These are phyloP conservation scores for Drosophila recens DNA, from an alignment of 2,888 invertebrate genomes.

Conservation along the genomic window DNA sequence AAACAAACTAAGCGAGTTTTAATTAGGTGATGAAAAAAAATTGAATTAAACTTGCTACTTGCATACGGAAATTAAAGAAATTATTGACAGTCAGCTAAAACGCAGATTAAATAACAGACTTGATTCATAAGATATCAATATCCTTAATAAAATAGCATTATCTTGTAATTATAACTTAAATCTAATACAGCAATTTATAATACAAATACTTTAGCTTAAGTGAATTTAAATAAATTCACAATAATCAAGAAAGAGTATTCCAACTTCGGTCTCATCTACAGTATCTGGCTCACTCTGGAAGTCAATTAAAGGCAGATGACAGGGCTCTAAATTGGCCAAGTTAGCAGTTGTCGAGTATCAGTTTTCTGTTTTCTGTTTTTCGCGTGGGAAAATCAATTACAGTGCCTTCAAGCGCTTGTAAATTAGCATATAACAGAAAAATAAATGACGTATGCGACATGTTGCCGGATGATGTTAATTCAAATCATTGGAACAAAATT, in stretches of 20 bases:
- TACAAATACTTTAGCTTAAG: too few relatives aligned
- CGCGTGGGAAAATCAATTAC: constrained; percentile 52
- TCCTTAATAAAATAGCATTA: too few relatives aligned
- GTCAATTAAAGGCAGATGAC: constrained; percentile 26
- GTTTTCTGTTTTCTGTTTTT: constrained; percentile 14
- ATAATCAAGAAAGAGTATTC: neutral
- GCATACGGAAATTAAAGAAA: constrained; percentile 54
- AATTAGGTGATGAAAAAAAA: constrained; percentile 53
- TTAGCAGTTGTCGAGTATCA: constrained; percentile 20
- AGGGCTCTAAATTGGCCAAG: constrained; percentile 11
- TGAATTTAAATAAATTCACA: neutral
- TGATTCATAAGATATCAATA: too few relatives aligned
- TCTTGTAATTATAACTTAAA: too few relatives aligned
- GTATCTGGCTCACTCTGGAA: neutral
- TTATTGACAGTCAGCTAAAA: neutral
- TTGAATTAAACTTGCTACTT: constrained; percentile 36
- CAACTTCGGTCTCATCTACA: neutral
- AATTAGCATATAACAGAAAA: constrained; percentile 32
- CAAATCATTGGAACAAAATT: constrained; percentile 58
- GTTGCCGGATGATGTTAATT: constrained; percentile 49
- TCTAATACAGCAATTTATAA: too few relatives aligned
- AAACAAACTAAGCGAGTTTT: constrained; percentile 45
- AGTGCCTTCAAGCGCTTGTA: constrained; percentile 17
- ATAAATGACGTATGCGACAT: constrained; percentile 46
- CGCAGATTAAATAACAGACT: neutral